Percentiles rank a stretch among this genome's conserved stretches.
phyloP scores from a whole-genome alignment of 1,140 invertebrate species.

The Megathymus violae region DNA sequence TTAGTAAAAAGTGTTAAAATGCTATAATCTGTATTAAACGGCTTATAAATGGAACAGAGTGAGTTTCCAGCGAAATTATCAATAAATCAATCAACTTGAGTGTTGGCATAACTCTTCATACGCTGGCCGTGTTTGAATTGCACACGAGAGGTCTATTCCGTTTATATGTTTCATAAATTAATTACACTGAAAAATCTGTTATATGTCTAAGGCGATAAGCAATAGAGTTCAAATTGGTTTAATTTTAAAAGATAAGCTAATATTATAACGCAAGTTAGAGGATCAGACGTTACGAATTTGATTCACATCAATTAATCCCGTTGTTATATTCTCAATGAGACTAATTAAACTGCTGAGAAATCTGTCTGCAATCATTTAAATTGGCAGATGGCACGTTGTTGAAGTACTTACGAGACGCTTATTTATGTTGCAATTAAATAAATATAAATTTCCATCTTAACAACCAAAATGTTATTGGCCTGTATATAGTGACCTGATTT shows the following conservation, averaged over 20 bases:
- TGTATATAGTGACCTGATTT: too few relatives aligned
- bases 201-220: not conserved
- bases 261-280: slow-evolving; percentile 22
- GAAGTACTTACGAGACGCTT: too few relatives aligned
- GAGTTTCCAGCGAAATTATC: slow-evolving; percentile 14
- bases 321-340: slow-evolving; percentile 8
- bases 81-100: slow-evolving; percentile 31
- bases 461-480: too few relatives aligned
- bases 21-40: not conserved
- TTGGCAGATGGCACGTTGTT: too few relatives aligned
- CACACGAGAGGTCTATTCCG: slow-evolving; percentile 27
- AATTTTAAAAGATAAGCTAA: slow-evolving; percentile 4
- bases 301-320: slow-evolving; percentile 23
- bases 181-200: slow-evolving; percentile 1
- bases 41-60: not conserved
- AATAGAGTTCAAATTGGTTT: slow-evolving; percentile 10
- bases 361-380: not conserved
- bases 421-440: too few relatives aligned
- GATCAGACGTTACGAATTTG: slow-evolving; percentile 19
- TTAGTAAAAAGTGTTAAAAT: too few relatives aligned
- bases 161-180: slow-evolving; percentile 30
- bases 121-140: slow-evolving; percentile 23
- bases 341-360: slow-evolving; percentile 6
- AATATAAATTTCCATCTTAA: too few relatives aligned
- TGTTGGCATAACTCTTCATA: slow-evolving; percentile 29